Evolutionary conservation across 2,888 invertebrate genomes (phyloP).

Genomic region (Ramazzottius varieornatus): DNA sequence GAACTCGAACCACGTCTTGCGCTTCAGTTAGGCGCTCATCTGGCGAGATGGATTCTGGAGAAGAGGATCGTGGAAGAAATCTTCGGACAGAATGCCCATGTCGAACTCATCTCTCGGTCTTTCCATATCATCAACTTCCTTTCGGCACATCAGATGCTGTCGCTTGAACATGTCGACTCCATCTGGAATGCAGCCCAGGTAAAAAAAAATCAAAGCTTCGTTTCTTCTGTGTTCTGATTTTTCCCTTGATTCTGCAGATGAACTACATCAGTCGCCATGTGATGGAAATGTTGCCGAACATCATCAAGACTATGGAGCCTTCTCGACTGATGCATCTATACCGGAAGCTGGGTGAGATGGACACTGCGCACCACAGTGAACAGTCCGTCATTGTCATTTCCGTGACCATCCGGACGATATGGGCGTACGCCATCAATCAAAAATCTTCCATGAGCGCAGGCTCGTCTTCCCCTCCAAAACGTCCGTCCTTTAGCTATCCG

Average conservation of each 20-base stretch:
- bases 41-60: background rate
- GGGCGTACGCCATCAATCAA: background rate
- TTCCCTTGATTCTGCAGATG: background rate
- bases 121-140: background rate
- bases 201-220: no score
- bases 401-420: background rate
- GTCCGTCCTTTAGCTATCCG: background rate
- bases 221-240: no score
- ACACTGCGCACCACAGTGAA: background rate
- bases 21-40: background rate
- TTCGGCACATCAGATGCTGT: background rate
- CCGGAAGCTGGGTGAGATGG: background rate
- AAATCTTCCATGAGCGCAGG: background rate
- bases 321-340: background rate
- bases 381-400: background rate
- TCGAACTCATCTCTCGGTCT: background rate
- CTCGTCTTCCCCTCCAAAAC: background rate
- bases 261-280: slow-evolving; percentile 3
- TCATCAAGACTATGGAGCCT: background rate
- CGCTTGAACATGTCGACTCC: background rate
- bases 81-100: slow-evolving; percentile 1
- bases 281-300: background rate
- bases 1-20: background rate
- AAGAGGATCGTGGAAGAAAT: background rate
- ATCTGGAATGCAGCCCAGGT: background rate